phyloP scores from a whole-genome alignment of 30 jellyfish, hydroid and myxozoan genomes.

The Rhopilema esculentum region DNA sequence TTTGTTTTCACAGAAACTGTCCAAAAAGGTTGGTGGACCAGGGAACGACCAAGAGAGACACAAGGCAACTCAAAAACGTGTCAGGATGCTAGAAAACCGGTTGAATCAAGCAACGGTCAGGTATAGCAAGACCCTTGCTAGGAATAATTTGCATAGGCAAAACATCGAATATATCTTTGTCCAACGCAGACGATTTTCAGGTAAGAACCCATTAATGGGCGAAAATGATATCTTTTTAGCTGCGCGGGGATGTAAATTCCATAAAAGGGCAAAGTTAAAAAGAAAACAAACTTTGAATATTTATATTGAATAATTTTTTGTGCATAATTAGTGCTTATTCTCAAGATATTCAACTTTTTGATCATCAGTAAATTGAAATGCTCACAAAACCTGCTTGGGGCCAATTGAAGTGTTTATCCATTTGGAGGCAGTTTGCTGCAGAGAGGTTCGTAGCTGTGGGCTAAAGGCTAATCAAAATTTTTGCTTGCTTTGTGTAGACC shows the following conservation, averaged over 20 bases:
- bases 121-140: constrained; percentile 75
- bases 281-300: neutral
- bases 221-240: neutral
- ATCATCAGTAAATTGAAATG: neutral
- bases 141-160: constrained; percentile 76
- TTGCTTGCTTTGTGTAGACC: constrained; percentile 24
- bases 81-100: constrained; percentile 80
- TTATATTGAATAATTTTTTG: too few species aligned
- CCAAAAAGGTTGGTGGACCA: constrained; percentile 59
- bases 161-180: constrained; percentile 72
- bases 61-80: constrained; percentile 64
- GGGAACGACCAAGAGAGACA: constrained; percentile 55
- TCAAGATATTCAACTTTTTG: neutral
- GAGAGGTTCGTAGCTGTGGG: neutral
- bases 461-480: neutral
- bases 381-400: neutral
- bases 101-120: constrained; percentile 72
- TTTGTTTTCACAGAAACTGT: constrained; percentile 13
- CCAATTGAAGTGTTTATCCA: neutral
- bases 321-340: too few species aligned
- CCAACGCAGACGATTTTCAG: constrained; percentile 68
- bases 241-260: neutral
- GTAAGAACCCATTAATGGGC: constrained; percentile 13
- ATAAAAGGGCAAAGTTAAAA: neutral
- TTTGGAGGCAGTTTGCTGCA: neutral